Percentiles rank a stretch among this genome's conserved stretches.
Evolutionary conservation across 2,113 vertebrate genomes (phyloP).

Genomic region (Suricata suricatta): DNA sequence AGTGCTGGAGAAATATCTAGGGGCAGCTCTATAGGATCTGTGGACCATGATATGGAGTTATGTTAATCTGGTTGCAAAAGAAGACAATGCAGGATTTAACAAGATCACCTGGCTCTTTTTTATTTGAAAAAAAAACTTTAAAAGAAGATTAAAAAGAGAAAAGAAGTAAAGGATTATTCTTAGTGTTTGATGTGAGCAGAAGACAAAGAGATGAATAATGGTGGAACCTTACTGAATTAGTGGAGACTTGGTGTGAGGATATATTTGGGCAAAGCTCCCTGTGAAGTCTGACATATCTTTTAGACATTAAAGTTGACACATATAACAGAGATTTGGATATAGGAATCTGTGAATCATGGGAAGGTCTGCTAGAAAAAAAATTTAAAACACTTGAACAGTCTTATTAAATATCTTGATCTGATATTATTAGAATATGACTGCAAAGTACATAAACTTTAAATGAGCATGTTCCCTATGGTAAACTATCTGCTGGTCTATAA

Average conservation of each 20-base stretch:
- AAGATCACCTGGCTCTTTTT: neutral
- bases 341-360: neutral
- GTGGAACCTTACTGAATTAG: neutral
- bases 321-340: neutral
- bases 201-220: neutral
- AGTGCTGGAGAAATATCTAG: neutral
- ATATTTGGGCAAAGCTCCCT: neutral
- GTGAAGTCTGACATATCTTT: neutral
- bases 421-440: neutral
- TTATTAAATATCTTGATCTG: neutral
- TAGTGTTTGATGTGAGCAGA: neutral
- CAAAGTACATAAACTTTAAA: neutral
- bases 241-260: neutral
- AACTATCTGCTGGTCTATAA: neutral
- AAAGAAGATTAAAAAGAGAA: too few species aligned
- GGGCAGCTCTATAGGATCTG: neutral
- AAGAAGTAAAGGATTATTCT: neutral
- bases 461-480: neutral
- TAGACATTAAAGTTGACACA: neutral
- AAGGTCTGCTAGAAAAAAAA: neutral
- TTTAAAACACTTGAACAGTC: neutral
- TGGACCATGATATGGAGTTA: fast-evolving
- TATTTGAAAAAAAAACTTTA: too few species aligned
- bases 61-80: neutral
- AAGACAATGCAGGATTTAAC: neutral